Percentiles rank a stretch among this genome's conserved stretches.
Conservation (phyloP, 2,888 invertebrate species). For the Hylaea fasciaria region DNA sequence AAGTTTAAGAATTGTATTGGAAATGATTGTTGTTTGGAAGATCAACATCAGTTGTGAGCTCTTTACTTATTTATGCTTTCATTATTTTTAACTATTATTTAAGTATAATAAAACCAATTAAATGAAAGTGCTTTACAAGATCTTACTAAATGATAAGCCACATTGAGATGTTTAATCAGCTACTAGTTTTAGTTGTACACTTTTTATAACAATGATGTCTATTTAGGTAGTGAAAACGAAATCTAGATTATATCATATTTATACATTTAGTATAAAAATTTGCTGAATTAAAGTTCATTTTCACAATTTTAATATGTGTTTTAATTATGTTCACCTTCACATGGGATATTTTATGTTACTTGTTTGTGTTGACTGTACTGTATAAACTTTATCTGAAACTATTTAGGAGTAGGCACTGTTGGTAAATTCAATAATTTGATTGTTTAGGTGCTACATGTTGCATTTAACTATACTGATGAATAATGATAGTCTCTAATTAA, state of each 20-base stretch:
- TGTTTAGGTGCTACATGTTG: no score
- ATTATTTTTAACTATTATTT: slow-evolving; percentile 83
- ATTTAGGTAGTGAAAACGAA: slow-evolving; percentile 84
- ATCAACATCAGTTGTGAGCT: slow-evolving; percentile 81
- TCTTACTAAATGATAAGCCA: slow-evolving; percentile 84
- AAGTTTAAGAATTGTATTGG: slow-evolving; percentile 82
- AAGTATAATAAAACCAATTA: slow-evolving; percentile 81
- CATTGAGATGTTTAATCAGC: slow-evolving; percentile 84
- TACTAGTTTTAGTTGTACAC: slow-evolving; percentile 85
- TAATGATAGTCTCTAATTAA: no score
- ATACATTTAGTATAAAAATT: slow-evolving; percentile 85
- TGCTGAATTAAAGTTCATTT: slow-evolving; percentile 85
- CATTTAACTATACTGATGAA: no score
- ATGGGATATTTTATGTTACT: not conserved
- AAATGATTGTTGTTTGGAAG: slow-evolving; percentile 80
- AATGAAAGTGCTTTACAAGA: slow-evolving; percentile 84
- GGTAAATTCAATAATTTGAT: not conserved
- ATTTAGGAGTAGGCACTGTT: not conserved
- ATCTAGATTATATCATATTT: slow-evolving; percentile 85
- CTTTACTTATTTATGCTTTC: slow-evolving; percentile 79
- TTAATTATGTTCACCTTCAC: slow-evolving; percentile 7
- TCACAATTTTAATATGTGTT: slow-evolving; percentile 76
- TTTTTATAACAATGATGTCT: slow-evolving; percentile 85
- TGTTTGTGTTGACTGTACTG: not conserved
- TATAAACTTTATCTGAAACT: not conserved